Evolutionary conservation across 2,888 invertebrate species (phyloP), one percentile per base, ranked within the genome.

Genomic region (Zygogramma bicolorata): DNA sequence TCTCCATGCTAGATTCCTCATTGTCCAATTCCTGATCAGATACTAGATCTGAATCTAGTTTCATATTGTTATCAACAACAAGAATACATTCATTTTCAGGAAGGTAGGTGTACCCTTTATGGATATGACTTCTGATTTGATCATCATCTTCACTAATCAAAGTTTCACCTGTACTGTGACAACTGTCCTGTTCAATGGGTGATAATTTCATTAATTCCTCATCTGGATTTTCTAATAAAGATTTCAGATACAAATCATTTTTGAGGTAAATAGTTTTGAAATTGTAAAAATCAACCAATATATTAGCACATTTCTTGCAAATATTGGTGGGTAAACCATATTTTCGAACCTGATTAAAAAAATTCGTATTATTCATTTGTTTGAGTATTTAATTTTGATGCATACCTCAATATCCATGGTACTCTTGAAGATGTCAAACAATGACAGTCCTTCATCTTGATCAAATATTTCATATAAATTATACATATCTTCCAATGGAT

Each of bases 251-350:
- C 49, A 18, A 29, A 49, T 60, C 31, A 29, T 27, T 68, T 13
- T 68, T 29, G 31, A 46, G 20, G 29, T 27, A 68, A 22, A 46
- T 20, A 10, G 22, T 49, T 31, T 29, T 46, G 34, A 68, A 68
- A 42, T 61, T 60, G 20, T 29, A 49, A 68, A 68, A 68, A 15
- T 60, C 49, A 6, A 68, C 38, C 20, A 68, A 13, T 5, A 60
- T n/a, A 7, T 40, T 60, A 6, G 60, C 40, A 18, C 68, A 68
- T 22, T 31, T 60, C 10, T 68, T 18, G 27, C 68, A 68, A 27
- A 68, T 8, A 15, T 22, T 34, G 3, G 18, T 13, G 2, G 68
- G 40, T 27, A 68, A 49, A 15, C 40, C 68, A 46, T 68, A 46
- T 22, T 42, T 38, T 29, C 34, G 20, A 3, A 68, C 42, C 68